Base-by-base conservation (phyloP, 2,797 vertebrate species). In the Buphagus erythrorhynchus region DNA sequence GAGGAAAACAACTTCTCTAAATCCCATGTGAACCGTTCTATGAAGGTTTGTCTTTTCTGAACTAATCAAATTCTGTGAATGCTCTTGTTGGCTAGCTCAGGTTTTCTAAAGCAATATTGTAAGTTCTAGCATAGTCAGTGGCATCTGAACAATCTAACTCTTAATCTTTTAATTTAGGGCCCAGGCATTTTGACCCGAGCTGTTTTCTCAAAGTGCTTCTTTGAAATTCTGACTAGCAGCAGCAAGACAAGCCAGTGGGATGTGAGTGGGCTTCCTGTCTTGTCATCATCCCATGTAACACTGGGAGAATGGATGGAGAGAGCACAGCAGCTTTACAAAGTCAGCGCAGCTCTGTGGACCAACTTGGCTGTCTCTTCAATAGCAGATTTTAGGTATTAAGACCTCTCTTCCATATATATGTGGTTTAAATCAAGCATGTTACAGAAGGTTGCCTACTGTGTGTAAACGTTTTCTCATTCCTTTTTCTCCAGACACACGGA, bases 281-380 rank as follows among this genome's bases (percentile, higher is more conserved):
- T 99, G 51, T 98, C 98, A 10, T 98, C 98, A 54, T 99, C 99
- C 20, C 97, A 97, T 2, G 98, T 99, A 87, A 99, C 98, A 29
- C 97, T 99, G 66, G 99, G 99, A 49, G 99, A 99, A 93, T 99
- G 99, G 98, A 97, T 96, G 93, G 99, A 99, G 96, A 98, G 99
- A 96, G 97, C 98, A 51, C 98, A 98, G 85, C 99, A 99, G 97
- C 98, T 99, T 40, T 98, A 98, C 90, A 99, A 99, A 69, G 95
- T 99, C 67, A 98, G 96, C 52, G 96, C 98, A 3, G 97, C 98
- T 12, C 95, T 99, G 78, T 99, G 99, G 99, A 98, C 99, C 86
- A 99, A 99, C 76, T 98, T 99, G 98, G 95, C 98, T 83, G 63
- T 99, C 31, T 96, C 98, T 69, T 98, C 98, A 12, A 38, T 98